These are phyloP conservation scores for Dione juno DNA, from an alignment of 2,888 invertebrate genomes.

Conservation along the genomic window DNA sequence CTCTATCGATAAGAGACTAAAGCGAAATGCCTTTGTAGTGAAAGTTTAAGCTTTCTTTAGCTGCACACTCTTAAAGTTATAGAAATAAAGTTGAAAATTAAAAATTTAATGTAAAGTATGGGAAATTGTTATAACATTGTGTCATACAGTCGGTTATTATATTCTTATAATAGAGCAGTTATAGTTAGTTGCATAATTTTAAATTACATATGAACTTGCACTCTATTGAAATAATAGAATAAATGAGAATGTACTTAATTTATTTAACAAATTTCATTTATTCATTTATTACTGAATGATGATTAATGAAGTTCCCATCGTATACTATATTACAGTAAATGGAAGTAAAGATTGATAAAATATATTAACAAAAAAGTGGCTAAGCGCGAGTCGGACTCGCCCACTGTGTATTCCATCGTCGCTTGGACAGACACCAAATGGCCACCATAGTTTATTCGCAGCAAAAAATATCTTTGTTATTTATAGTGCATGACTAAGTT, in stretches of 20 bases:
- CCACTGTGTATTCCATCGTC: too few species aligned
- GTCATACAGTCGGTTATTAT: constrained; percentile 12
- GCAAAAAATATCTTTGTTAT: too few species aligned
- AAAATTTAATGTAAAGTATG: background rate
- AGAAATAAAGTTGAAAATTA: background rate
- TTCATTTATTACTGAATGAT: too few species aligned
- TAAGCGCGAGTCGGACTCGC: too few species aligned
- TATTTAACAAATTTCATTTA: background rate
- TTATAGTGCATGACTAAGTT: too few species aligned
- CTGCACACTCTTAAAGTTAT: background rate
- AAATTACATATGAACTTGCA: background rate
- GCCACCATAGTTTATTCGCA: too few species aligned
- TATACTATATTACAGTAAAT: too few species aligned
- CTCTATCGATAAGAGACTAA: constrained; percentile 17
- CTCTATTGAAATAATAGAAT: background rate
- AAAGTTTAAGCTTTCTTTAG: constrained; percentile 12
- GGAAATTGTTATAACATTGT: constrained; percentile 15
- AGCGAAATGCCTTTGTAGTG: constrained; percentile 16
- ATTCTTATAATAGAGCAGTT: background rate
- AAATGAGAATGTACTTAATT: background rate
- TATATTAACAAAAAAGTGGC: too few species aligned
- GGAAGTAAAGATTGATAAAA: too few species aligned
- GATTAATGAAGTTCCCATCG: too few species aligned
- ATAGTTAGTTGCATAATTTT: constrained; percentile 7
- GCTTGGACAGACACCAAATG: too few species aligned